Base-by-base conservation (phyloP, 2,888 invertebrate genomes). In the Schizaphis graminum region DNA sequence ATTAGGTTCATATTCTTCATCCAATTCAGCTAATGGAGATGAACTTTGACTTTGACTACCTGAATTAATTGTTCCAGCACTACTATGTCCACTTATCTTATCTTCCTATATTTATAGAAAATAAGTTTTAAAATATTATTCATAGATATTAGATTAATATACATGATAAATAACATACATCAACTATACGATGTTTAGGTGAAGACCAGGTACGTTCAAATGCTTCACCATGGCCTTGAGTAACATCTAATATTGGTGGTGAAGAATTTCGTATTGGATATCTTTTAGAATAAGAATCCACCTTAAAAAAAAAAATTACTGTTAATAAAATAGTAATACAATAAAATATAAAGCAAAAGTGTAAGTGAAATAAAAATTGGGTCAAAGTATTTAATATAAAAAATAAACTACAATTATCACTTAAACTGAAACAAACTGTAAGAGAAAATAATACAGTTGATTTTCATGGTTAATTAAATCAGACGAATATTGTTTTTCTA, bases 121-220 rank as follows among this genome's bases (percentile, higher is more conserved):
- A 91, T 49, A 89, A 77, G 53, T 49, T 13, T 53, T 56, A 1
- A 84, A 84, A 88, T 28, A 77, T 56, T n/a, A n/a, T 77, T 28
- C 0, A 16, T 47, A 26, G 7, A 41, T 53, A 41, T 56, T 41
- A 53, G 5, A 61, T 28, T 57, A 61, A 10, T 67, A 8, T 77
- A 87, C 24, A 57, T 91, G 61, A 91, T 44, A 26, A 91, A 87
- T 87, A 91, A 95, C 95, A 92, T 94, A 95, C 95, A 86, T 95
- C 95, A 56, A 94, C 93, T 77, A 94, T 91, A 90, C 95, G 95
- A 24, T 94, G 93, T 91, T 95, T 95, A 28, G 95, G 95, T 13
- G 95, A 95, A 77, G 95, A 95, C 95, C 95, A 95, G 91, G 95
- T 95, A 56, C 95, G 95, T 94, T 95, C 95, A 49, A 94, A 95